Evolutionary conservation across 1,140 invertebrate species (phyloP).

Genomic region (Diabrotica undecimpunctata): DNA sequence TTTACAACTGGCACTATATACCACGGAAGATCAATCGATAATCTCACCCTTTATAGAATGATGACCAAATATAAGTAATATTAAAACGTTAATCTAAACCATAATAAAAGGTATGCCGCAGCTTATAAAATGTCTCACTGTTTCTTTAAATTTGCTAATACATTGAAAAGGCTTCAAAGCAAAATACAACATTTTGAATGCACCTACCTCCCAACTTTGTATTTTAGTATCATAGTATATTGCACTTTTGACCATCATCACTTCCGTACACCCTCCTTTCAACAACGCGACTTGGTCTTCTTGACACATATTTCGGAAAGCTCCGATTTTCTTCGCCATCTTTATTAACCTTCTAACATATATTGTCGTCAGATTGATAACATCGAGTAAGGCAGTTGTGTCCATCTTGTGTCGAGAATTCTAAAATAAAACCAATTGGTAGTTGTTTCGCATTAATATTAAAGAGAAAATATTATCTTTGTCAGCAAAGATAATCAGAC

Average conservation of each 20-base stretch:
- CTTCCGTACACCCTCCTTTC: slow-evolving; percentile 86
- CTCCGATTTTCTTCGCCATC: slow-evolving; percentile 86
- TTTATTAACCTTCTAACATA: slow-evolving; percentile 86
- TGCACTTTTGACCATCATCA: slow-evolving; percentile 86
- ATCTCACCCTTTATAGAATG: no score
- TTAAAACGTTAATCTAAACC: no score
- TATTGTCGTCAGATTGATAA: slow-evolving; percentile 87
- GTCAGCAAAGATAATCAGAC: no score
- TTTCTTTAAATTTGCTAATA: no score
- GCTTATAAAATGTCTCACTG: no score
- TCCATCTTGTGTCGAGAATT: slow-evolving; percentile 22
- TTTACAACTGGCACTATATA: no score
- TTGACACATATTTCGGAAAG: slow-evolving; percentile 86
- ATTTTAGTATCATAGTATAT: slow-evolving; percentile 83
- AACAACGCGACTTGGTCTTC: slow-evolving; percentile 86
- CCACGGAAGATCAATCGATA: no score
- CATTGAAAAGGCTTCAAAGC: no score
- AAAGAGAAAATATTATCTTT: no score
- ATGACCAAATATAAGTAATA: no score
- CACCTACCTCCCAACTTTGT: slow-evolving; percentile 74
- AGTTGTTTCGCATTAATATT: no score
- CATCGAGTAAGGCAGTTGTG: slow-evolving; percentile 66
- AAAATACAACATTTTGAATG: background rate
- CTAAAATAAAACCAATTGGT: background rate
- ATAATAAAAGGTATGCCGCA: no score